phyloP scores from a whole-genome alignment of 1,140 invertebrate species.

The Meloidogyne exigua region DNA sequence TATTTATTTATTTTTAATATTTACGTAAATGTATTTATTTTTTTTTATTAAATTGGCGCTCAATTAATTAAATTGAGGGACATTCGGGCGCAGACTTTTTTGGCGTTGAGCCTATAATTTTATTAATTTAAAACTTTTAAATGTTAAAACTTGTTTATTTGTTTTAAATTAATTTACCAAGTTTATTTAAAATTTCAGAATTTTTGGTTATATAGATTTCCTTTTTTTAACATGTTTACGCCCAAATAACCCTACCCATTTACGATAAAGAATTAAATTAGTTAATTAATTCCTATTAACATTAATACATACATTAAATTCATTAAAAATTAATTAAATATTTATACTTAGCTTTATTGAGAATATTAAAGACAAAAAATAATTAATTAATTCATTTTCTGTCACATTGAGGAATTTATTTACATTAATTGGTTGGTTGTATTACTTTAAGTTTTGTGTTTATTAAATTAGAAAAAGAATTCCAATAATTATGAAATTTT shows the following conservation, averaged over 20 bases:
- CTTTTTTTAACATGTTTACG: no score
- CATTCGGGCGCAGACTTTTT: not conserved
- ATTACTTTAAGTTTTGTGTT: not conserved
- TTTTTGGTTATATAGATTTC: not conserved
- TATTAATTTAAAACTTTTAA: not conserved
- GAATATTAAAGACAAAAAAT: not conserved
- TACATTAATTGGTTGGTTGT: no score
- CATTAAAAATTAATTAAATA: constrained; percentile 1
- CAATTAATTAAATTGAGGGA: not conserved
- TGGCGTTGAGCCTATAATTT: not conserved
- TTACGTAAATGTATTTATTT: constrained; percentile 1
- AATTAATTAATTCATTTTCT: no score
- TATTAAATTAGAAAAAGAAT: not conserved
- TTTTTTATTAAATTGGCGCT: not conserved
- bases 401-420: no score
- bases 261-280: not conserved
- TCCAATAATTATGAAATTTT: not conserved
- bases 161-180: not conserved
- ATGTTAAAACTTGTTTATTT: not conserved
- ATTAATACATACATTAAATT: not conserved
- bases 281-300: not conserved
- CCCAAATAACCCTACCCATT: not conserved
- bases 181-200: not conserved
- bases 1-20: not conserved
- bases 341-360: not conserved